Base-by-base conservation (phyloP, 2,888 invertebrate genomes). In the Scaptomyza tumidula region DNA sequence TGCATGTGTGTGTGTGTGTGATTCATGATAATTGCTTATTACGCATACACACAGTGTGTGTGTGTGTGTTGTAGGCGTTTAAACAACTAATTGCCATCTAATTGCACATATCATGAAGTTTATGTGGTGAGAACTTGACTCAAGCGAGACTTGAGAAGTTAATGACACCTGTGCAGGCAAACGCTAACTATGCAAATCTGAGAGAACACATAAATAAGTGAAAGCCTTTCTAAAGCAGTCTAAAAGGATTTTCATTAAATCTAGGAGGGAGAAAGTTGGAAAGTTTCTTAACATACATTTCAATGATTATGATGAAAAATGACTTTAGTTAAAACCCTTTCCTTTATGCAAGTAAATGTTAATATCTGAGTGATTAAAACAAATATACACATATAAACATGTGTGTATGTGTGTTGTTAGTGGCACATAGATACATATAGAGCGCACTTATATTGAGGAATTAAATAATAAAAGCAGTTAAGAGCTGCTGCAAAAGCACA, bases 1-100 rank as follows among this genome's bases (percentile, higher is more conserved):
- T 50, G 52, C 33, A n/a, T n/a, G 50, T 79, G 70, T 88, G 86
- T 77, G 78, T 50, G 52, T 37, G 48, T 79, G 70, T 88, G 86
- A 89, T 89, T 88, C 83, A 89, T 80, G 90, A 78, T 90, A 90
- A 89, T 88, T 81, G 88, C 90, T 87, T 83, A 88, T 87, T 88
- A 78, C 78, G 77, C 78, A 76, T 48, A 53, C 74, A 62, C 74
- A 57, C 13, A 35, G 52, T 55, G 50, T 35, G 62, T 37, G 52
- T 55, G 68, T 55, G 46, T 35, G 62, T 14, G 14, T 46, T 54
- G 63, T 61, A 59, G 69, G 61, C 66, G 62, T 63, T 80, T 65
- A 65, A 71, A 55, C 74, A 80, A 60, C 72, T 78, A 79, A 81
- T 78, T 81, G 71, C 72, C 69, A 59, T 61, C 82, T 75, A 79